Evolutionary conservation across 2,797 vertebrate genomes (phyloP), one percentile per base, ranked within the genome.

Genomic region (Cynopterus sphinx): DNA sequence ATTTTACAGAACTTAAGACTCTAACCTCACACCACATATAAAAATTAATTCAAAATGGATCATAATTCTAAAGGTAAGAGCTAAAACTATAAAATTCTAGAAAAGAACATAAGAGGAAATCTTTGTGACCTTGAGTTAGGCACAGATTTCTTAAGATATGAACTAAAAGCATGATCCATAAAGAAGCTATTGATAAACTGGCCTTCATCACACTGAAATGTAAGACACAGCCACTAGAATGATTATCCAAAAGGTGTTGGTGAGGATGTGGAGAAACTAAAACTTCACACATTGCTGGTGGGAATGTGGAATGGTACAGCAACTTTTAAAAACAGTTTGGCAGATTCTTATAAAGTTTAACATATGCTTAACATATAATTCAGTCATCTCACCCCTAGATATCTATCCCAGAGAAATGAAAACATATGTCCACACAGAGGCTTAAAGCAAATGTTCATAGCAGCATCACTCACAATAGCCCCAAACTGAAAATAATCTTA

Each of bases 351-450:
- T 19, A 81, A 91, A 87, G 31, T 26, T 78, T 71, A 79, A 89
- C 36, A 83, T 33, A 57, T 8, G 70, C 49, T 61, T 75, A 86
- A 15, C 26, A 67, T 75, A 79, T 57, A 77, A 92, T 31, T 68
- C 61, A 19, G n/a, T 57, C 75, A 74, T 90, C 39, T 79, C 31
- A n/a, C 68, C 68, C 73, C 65, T 39, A 95, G 13, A 49, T 68
- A 68, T 55, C 92, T 86, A 81, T 21, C 33, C n/a, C 51, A 70
- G 26, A 92, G 51, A 92, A 70, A 95, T 75, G 46, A 90, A 92
- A 92, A 78, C 12, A 73, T 6, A 81, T 28, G 15, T 39, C 8
- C 39, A 79, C 41, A 67, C 19, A 46, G 79, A 92, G 73, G 55
- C 36, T 59, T 68, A 5, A 79, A 67, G 36, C 46, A 59, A 92